Evolutionary conservation across 2,888 invertebrate genomes (phyloP).

Genomic region (Actias luna): DNA sequence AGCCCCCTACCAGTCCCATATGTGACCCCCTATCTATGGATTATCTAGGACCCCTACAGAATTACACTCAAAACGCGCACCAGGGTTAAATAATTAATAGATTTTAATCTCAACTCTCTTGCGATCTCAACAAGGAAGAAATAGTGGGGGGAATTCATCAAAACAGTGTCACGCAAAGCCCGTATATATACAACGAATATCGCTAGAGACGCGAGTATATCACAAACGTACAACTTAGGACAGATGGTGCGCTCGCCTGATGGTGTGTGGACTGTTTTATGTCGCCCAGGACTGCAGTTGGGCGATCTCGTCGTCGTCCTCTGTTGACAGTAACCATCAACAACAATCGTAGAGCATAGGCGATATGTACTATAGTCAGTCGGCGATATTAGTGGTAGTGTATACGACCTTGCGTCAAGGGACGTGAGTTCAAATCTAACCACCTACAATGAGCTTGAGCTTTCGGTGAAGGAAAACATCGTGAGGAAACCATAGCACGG

Average conservation of each 20-base stretch:
- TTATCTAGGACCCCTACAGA: too few relatives aligned
- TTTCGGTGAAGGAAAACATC: background rate
- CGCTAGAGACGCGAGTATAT: slow-evolving; percentile 40
- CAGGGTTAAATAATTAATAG: background rate
- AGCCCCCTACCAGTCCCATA: too few relatives aligned
- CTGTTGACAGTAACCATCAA: slow-evolving; percentile 52
- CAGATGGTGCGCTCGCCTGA: slow-evolving; percentile 18
- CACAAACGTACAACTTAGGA: slow-evolving; percentile 42
- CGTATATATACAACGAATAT: slow-evolving; percentile 17
- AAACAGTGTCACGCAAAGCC: background rate
- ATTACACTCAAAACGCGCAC: too few relatives aligned
- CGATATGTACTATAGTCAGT: too few relatives aligned
- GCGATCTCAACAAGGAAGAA: background rate
- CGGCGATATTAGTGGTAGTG: too few relatives aligned
- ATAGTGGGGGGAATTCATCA: background rate
- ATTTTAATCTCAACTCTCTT: background rate
- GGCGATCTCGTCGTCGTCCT: slow-evolving; percentile 68
- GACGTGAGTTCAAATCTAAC: background rate
- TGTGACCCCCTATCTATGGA: too few relatives aligned
- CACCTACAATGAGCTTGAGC: background rate
- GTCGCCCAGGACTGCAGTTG: slow-evolving; percentile 73
- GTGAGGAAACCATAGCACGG: background rate
- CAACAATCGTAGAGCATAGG: too few relatives aligned
- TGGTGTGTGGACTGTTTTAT: slow-evolving; percentile 38
- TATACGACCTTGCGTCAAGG: too few relatives aligned